Base-by-base conservation (phyloP, 2,113 vertebrate species). In the Neogobius melanostomus region DNA sequence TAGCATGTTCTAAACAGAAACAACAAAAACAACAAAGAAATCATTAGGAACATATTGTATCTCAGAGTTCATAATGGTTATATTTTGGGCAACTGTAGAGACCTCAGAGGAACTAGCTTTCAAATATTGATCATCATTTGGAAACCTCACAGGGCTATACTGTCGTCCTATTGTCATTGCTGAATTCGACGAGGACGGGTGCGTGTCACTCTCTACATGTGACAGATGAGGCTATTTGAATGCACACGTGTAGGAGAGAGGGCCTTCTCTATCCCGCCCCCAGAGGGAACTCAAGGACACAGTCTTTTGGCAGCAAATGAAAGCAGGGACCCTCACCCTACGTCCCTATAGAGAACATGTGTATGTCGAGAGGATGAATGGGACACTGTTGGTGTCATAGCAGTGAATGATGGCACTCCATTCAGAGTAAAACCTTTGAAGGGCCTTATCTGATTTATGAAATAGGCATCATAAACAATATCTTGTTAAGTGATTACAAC, bases 1-100 rank as follows among this genome's bases (percentile, higher is more conserved):
- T 80, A 21, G 85, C 69, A 52, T 90, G 91, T 11, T 95, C 96
- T 97, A 85, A 0, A 46, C 66, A 74, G 68, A 60, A 66, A 80
- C 64, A 82, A 12, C 71, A 66, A 80, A 62, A 82, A 12, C 71
- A 43, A 71, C 11, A 49, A 6, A 77, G 21, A 67, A 60, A 61
- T 52, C 11, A 70, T 82, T 68, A 75, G 74, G 69, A 42, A 68
- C 43, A 48, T 42, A 9, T 2, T 11, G 48, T 15, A 15, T n/a
- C 14, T n/a, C 14, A 51, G 1, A 49, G 36, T 51, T 72, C 46
- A 63, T 11, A 36, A 36, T 68, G 45, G 9, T 44, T 17, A 54
- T 16, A 43, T 54, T 65, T 36, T 4, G 3, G 4, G 28, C 3
- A 4, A 36, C 3, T 36, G 28, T 36, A 36, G 28, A 14, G 15